Conservation (phyloP, 1,140 invertebrate genomes). For the Cyrtorhinus lividipennis region DNA sequence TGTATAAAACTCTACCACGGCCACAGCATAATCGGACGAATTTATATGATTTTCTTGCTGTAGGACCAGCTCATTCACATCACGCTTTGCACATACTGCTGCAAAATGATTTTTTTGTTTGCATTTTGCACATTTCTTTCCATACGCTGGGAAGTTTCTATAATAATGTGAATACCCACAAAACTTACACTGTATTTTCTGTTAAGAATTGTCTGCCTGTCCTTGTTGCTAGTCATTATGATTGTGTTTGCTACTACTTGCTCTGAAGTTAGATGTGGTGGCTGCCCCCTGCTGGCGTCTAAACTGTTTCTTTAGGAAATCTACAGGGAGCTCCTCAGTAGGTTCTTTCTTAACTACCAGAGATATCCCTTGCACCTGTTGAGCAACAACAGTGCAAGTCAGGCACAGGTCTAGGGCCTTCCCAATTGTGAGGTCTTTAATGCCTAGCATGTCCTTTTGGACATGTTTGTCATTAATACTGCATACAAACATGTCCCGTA, state of each 20-base stretch:
- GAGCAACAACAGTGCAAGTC: neutral
- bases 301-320: conserved; percentile 5
- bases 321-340: neutral
- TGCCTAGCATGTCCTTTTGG: neutral
- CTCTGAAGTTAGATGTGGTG: neutral
- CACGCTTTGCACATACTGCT: neutral
- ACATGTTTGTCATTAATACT: conserved; percentile 1
- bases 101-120: conserved; percentile 14
- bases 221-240: neutral
- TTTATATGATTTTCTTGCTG: neutral
- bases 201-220: neutral
- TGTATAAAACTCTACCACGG: neutral
- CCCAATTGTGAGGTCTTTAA: neutral
- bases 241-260: neutral
- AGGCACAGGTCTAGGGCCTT: conserved; percentile 6
- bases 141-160: conserved; percentile 3
- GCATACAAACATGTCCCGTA: conserved; percentile 10
- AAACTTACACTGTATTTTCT: conserved; percentile 11
- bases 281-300: neutral
- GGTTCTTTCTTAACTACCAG: neutral
- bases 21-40: neutral
- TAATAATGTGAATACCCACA: conserved; percentile 11
- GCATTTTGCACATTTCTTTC: conserved; percentile 7
- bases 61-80: neutral
- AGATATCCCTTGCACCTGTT: conserved; percentile 2